These are phyloP conservation scores for Agonopterix subpropinquella DNA, from an alignment of 2,888 invertebrate genomes.

Conservation along the genomic window DNA sequence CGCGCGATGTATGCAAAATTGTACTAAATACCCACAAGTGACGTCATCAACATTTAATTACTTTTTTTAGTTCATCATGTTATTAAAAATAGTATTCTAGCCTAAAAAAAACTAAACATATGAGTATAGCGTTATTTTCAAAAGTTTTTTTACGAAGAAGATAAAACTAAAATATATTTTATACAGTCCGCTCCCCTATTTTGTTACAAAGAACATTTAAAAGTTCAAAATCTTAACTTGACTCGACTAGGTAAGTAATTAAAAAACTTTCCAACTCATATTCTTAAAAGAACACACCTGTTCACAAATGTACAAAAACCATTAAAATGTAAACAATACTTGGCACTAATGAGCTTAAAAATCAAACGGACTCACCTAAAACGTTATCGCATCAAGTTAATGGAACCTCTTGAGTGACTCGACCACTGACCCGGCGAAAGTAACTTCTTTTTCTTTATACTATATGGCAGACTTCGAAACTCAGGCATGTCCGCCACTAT, in stretches of 20 bases:
- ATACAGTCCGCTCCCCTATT: no score
- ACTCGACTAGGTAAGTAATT: neutral
- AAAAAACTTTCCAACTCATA: no score
- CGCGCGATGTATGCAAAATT: no score
- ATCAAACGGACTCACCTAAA: slow-evolving; percentile 65
- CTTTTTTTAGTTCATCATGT: no score
- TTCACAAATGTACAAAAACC: slow-evolving; percentile 3
- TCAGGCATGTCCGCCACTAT: slow-evolving; percentile 67
- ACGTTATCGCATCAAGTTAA: slow-evolving; percentile 67
- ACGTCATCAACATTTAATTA: no score
- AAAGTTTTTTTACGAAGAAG: no score
- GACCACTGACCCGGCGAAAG: slow-evolving; percentile 41
- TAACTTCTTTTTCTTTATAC: slow-evolving; percentile 69
- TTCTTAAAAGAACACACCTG: slow-evolving; percentile 11
- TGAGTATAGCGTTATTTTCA: no score
- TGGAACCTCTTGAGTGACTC: slow-evolving; percentile 49
- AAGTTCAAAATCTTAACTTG: neutral
- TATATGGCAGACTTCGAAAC: slow-evolving; percentile 58
- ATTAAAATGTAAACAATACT: slow-evolving; percentile 33
- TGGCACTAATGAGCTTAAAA: slow-evolving; percentile 38
- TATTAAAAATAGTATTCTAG: no score
- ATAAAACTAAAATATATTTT: no score
- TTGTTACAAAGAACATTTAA: neutral
- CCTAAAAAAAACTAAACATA: no score
- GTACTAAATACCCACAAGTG: no score